A percentile compares a stretch with the other conserved stretches of the same genome.
These are phyloP conservation scores for Mystacornis crossleyi DNA, from an alignment of 2,113 vertebrate genomes.

Conservation along the genomic window DNA sequence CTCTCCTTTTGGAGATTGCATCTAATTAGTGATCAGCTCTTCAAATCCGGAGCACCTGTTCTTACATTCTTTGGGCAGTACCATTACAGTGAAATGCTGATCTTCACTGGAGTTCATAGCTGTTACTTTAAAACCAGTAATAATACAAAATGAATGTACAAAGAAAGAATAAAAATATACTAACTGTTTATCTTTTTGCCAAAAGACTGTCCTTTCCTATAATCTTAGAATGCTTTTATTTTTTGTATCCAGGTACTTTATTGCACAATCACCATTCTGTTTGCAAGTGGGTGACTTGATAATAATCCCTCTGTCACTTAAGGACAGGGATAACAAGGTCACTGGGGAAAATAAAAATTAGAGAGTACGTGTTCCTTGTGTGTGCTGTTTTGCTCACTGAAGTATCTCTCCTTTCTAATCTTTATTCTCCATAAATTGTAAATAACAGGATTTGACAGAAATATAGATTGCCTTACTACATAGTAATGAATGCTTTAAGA, in stretches of 20 bases:
- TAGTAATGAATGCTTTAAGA: conserved; percentile 35
- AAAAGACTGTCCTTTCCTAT: not conserved
- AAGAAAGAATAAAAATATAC: not conserved
- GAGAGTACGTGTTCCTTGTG: not conserved
- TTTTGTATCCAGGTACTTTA: not conserved
- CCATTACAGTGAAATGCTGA: not conserved
- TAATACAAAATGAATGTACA: not conserved
- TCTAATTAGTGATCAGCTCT: not conserved
- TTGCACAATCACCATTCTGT: not conserved
- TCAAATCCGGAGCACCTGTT: not conserved
- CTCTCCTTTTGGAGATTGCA: not conserved
- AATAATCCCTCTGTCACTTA: not conserved
- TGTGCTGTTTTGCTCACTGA: not conserved
- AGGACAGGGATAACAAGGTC: conserved; percentile 5
- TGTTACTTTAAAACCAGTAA: not conserved
- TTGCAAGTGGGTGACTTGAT: not conserved
- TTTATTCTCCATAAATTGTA: conserved; percentile 49
- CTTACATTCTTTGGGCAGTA: not conserved
- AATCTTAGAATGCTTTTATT: not conserved
- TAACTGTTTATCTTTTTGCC: not conserved
- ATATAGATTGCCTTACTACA: conserved; percentile 21
- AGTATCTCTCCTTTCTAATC: conserved; percentile 1
- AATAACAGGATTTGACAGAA: conserved; percentile 57
- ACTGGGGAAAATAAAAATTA: not conserved
- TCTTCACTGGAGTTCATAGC: not conserved